phyloP scores from a whole-genome alignment of 2,113 vertebrate genomes.

The Coturnix japonica region DNA sequence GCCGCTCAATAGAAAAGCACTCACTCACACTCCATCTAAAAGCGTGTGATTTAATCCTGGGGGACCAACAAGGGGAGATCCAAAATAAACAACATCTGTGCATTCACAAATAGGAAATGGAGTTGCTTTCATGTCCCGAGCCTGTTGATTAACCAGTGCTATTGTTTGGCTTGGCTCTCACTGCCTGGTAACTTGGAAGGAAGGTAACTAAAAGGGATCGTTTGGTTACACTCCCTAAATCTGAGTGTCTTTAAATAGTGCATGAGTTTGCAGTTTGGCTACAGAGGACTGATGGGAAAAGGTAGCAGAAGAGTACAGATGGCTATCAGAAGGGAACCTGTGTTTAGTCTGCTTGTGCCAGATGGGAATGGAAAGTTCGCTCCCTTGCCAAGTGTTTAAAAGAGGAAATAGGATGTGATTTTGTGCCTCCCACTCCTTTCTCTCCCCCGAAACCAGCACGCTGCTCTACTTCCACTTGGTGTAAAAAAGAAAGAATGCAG shows the following conservation, averaged over 20 bases:
- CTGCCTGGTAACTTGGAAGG: background rate
- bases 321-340: constrained; percentile 43
- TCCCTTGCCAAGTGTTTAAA: constrained; percentile 69
- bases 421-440: constrained; percentile 64
- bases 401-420: constrained; percentile 73
- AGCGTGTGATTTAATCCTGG: constrained; percentile 28
- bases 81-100: constrained; percentile 76
- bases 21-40: background rate
- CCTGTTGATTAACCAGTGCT: constrained; percentile 48
- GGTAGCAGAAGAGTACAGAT: constrained; percentile 48
- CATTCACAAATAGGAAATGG: constrained; percentile 76
- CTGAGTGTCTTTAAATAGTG: constrained; percentile 52
- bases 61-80: constrained; percentile 36
- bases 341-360: constrained; percentile 52
- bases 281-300: constrained; percentile 52
- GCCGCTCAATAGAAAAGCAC: background rate
- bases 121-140: constrained; percentile 65
- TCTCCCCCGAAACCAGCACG: constrained; percentile 42
- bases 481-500: background rate
- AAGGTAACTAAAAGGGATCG: constrained; percentile 28
- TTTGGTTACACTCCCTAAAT: constrained; percentile 34
- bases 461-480: constrained; percentile 59
- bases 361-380: constrained; percentile 63
- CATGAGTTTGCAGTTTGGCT: background rate
- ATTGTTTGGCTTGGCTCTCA: constrained; percentile 15